Base-by-base conservation (phyloP, 2,888 invertebrate species). In the Lasioglossum vierecki region DNA sequence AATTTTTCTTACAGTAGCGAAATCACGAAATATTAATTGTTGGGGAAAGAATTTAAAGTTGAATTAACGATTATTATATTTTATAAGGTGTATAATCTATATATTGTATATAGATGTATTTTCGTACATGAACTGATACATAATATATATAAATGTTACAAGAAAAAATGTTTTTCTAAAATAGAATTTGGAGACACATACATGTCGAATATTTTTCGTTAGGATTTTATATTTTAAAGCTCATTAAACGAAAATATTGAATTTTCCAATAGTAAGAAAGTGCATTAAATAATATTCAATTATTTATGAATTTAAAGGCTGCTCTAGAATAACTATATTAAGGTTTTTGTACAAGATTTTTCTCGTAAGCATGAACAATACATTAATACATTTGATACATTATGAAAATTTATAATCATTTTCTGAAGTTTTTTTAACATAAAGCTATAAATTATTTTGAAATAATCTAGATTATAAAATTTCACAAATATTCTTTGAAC, bases 231-330 rank as follows among this genome's bases (percentile, higher is more conserved):
- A 79, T 79, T 84, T 76, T 68, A 30, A 84, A 76, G 79, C 41
- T 73, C 35, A 79, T 76, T 71, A n/a, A 79, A 72, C 57, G 79
- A 68, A 63, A 73, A 75, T 63, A 72, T 84, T 75, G 39, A 75
- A 76, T 85, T 84, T 85, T 79, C n/a, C 71, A 71, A 78, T 79
- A 84, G 79, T 70, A 75, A 79, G 57, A 57, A 84, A 75, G 53
- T 76, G 46, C 76, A 85, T 68, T 57, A 46, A 79, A 73, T 80
- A 80, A 60, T 73, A 39, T 85, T 84, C 85, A 84, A 84, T 84
- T 85, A 85, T 85, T 84, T 85, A 85, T 85, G 76, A 85, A 85
- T 76, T 49, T 76, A 73, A 85, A 80, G 80, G 86, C 80, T 85
- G 85, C 80, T 76, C 49, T 73, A 78, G 86, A 57, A 63, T 87